Evolutionary conservation across 2,888 invertebrate genomes (phyloP).

Genomic region (Xylophagus ater): DNA sequence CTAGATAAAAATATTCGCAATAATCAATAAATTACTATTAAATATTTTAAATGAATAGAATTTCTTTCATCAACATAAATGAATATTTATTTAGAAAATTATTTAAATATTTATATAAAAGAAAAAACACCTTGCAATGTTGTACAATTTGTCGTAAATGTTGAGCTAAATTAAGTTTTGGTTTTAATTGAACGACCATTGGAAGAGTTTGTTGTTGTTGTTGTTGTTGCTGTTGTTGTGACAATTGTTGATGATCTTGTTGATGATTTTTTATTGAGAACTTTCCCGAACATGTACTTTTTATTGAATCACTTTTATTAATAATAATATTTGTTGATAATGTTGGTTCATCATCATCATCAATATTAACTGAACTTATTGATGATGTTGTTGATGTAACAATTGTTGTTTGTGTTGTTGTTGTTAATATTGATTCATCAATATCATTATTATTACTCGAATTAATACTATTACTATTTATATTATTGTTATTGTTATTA

Average conservation of each 20-base stretch:
- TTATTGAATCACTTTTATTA: too few species aligned
- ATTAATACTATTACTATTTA: too few species aligned
- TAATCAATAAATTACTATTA: neutral
- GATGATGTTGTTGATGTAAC: too few species aligned
- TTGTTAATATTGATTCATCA: too few species aligned
- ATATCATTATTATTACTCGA: too few species aligned
- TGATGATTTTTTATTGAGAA: too few species aligned
- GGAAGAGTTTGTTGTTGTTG: slow-evolving; percentile 1
- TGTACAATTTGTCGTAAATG: slow-evolving; percentile 27
- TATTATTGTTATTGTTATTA: too few species aligned
- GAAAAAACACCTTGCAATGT: slow-evolving; percentile 25
- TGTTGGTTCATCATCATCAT: too few species aligned
- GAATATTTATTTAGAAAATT: neutral
- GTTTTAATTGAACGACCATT: slow-evolving; percentile 23
- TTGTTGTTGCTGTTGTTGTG: slow-evolving; percentile 1
- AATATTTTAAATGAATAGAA: neutral
- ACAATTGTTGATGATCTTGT: neutral
- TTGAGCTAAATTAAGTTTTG: slow-evolving; percentile 27
- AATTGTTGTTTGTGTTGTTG: too few species aligned
- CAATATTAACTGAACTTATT: too few species aligned
- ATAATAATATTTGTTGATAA: too few species aligned
- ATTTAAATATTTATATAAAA: slow-evolving; percentile 28
- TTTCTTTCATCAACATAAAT: neutral
- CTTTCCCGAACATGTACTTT: too few species aligned
- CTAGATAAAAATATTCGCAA: neutral